phyloP scores from a whole-genome alignment of 1,140 invertebrate genomes.

The Drosophila athabasca region DNA sequence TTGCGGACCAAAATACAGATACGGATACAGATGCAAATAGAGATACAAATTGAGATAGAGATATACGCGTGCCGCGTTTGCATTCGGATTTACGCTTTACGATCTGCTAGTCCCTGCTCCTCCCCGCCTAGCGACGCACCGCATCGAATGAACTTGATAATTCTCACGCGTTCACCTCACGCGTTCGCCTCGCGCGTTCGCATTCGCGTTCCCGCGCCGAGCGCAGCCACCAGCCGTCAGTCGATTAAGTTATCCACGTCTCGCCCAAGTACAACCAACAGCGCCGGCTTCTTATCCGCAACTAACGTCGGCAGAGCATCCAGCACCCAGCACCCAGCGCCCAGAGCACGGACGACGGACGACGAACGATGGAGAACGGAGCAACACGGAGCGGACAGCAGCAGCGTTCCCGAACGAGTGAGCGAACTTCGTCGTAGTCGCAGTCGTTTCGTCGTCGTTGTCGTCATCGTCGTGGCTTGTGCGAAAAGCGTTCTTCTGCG shows the following conservation, averaged over 20 bases:
- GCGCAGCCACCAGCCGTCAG: not conserved
- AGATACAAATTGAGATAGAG: not conserved
- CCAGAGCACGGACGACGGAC: not conserved
- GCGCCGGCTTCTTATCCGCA: slow-evolving; percentile 60
- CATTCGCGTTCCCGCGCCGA: too few species aligned
- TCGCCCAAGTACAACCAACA: slow-evolving; percentile 15
- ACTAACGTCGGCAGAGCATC: slow-evolving; percentile 19
- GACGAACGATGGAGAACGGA: slow-evolving; percentile 11
- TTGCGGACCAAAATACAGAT: slow-evolving; percentile 20
- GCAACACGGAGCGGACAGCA: slow-evolving; percentile 32
- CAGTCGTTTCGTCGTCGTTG: slow-evolving; percentile 24
- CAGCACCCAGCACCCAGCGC: slow-evolving; percentile 1
- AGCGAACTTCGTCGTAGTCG: slow-evolving; percentile 59
- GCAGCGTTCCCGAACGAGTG: slow-evolving; percentile 49
- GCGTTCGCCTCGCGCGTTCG: too few species aligned
- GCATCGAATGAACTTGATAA: slow-evolving; percentile 30
- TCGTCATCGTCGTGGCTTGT: slow-evolving; percentile 50
- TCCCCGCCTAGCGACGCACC: too few species aligned
- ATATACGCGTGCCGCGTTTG: slow-evolving; percentile 5
- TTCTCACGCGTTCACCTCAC: slow-evolving; percentile 32
- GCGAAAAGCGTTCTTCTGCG: slow-evolving; percentile 59
- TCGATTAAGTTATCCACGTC: too few species aligned
- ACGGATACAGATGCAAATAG: slow-evolving; percentile 1
- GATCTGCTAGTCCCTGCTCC: slow-evolving; percentile 3
- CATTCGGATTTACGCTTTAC: slow-evolving; percentile 21